phyloP scores from a whole-genome alignment of 1,140 invertebrate genomes.

The Musca domestica region DNA sequence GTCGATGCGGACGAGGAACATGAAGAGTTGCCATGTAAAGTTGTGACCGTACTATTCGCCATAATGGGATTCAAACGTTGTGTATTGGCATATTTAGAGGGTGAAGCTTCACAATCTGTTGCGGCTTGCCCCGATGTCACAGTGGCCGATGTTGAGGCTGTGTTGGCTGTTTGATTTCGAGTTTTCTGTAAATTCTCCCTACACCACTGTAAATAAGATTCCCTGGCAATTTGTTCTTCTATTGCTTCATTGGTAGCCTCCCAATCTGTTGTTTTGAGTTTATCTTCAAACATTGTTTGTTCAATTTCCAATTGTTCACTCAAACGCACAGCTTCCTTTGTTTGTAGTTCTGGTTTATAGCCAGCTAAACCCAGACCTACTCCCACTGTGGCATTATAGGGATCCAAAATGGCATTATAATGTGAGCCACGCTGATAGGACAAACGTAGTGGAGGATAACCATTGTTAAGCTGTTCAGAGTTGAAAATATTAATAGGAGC shows the following conservation, averaged over 20 bases:
- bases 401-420: conserved; percentile 90
- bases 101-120: conserved; percentile 42
- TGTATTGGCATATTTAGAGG: conserved; percentile 43
- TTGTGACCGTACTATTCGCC: neutral
- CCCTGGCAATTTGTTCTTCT: conserved; percentile 84
- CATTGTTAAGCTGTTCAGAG: conserved; percentile 66
- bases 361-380: conserved; percentile 85
- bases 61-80: conserved; percentile 18
- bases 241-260: conserved; percentile 91
- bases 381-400: conserved; percentile 80
- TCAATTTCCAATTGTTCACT: conserved; percentile 87
- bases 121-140: conserved; percentile 47
- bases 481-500: conserved; percentile 92
- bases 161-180: conserved; percentile 29
- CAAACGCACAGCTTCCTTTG: conserved; percentile 75
- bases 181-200: conserved; percentile 69
- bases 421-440: conserved; percentile 89
- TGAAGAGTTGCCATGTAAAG: no score
- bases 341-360: conserved; percentile 74
- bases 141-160: conserved; percentile 46
- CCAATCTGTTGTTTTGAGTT: conserved; percentile 88
- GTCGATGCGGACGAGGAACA: neutral
- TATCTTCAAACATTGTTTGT: conserved; percentile 89
- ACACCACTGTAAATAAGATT: conserved; percentile 87
- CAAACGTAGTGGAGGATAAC: conserved; percentile 81